A percentile compares a stretch with the other conserved stretches of the same genome.
phyloP scores from a whole-genome alignment of 2,113 vertebrate genomes.

The Grammomys dolichurus region DNA sequence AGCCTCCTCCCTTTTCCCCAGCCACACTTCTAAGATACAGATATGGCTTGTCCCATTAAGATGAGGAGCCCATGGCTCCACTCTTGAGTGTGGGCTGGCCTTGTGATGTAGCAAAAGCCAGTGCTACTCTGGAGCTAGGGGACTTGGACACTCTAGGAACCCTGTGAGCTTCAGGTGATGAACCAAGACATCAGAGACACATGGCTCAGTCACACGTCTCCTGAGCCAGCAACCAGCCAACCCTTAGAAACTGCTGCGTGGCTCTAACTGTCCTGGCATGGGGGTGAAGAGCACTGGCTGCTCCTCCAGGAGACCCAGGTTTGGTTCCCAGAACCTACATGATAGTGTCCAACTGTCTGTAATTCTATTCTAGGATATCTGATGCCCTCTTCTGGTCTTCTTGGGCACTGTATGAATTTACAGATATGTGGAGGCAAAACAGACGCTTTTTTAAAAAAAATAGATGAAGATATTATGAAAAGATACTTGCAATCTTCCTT shows the following conservation, averaged over 20 bases:
- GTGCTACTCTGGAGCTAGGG: background rate
- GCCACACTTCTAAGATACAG: background rate
- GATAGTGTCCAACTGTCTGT: background rate
- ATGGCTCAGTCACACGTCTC: background rate
- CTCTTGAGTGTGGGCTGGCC: background rate
- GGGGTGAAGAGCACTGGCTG: background rate
- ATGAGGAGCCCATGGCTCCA: background rate
- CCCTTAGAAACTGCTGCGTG: accelerated
- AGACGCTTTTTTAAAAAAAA: background rate
- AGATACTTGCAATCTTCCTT: background rate
- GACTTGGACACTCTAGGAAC: background rate
- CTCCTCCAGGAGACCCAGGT: background rate
- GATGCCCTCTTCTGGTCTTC: background rate
- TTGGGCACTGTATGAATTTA: background rate
- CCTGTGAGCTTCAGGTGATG: background rate
- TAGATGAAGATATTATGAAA: background rate
- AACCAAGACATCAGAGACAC: background rate
- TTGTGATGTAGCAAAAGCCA: background rate
- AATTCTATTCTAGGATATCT: background rate
- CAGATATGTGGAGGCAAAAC: background rate
- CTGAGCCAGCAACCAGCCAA: background rate
- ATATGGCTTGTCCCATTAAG: background rate
- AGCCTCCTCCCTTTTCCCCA: background rate
- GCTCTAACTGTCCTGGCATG: background rate
- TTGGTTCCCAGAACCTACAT: background rate